These are phyloP conservation scores for Arenaria interpres DNA, from an alignment of 2,113 vertebrate genomes.

Conservation along the genomic window DNA sequence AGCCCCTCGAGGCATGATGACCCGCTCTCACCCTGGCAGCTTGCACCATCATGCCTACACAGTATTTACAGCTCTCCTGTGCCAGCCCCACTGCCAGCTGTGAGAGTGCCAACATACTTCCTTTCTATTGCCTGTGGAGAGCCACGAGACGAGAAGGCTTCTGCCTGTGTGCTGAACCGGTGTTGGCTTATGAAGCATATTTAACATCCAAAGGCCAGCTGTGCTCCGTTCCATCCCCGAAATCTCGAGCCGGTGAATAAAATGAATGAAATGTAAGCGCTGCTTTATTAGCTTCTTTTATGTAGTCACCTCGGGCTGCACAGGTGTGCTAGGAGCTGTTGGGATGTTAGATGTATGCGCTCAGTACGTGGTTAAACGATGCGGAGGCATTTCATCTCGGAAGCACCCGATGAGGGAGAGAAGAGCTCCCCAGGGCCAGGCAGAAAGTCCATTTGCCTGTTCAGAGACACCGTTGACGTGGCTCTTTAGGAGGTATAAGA, in stretches of 20 bases:
- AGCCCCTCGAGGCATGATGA: slow-evolving; percentile 21
- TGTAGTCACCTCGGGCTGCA: slow-evolving; percentile 64
- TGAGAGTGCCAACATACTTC: slow-evolving; percentile 43
- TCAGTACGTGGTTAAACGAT: background rate
- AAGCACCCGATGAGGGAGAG: background rate
- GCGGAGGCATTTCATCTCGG: background rate
- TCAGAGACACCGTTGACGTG: background rate
- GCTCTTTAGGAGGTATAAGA: background rate
- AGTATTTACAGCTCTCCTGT: slow-evolving; percentile 39
- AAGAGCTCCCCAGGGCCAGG: background rate
- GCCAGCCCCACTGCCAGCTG: slow-evolving; percentile 54
- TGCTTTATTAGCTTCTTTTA: slow-evolving; percentile 51
- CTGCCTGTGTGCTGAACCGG: slow-evolving; percentile 40
- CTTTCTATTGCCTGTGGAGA: slow-evolving; percentile 40
- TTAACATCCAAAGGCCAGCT: slow-evolving; percentile 62
- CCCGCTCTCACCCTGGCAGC: slow-evolving; percentile 52
- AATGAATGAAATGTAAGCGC: slow-evolving; percentile 29
- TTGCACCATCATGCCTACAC: slow-evolving; percentile 42
- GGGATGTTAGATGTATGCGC: background rate
- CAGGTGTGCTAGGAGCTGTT: slow-evolving; percentile 58
- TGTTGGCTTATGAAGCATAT: slow-evolving; percentile 4
- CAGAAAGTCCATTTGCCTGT: background rate
- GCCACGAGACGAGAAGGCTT: background rate
- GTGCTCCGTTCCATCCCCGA: slow-evolving; percentile 35
- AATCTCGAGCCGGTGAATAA: background rate